phyloP scores from a whole-genome alignment of 2,888 invertebrate genomes.

The Spodoptera littoralis region DNA sequence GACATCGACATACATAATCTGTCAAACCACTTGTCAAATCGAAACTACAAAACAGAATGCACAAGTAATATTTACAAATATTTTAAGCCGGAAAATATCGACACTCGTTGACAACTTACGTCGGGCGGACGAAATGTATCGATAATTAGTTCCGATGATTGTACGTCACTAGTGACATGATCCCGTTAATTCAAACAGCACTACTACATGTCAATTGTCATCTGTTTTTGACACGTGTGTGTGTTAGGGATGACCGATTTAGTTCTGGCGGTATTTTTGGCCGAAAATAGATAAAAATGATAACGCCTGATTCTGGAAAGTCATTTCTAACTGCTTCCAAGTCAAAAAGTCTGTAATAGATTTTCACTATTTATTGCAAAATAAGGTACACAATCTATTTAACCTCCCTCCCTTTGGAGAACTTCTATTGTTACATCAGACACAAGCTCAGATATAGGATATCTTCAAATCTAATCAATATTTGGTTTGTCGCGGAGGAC shows the following conservation, averaged over 20 bases:
- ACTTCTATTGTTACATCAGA: no score
- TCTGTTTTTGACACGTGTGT: conserved; percentile 64
- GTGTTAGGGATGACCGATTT: conserved; percentile 32
- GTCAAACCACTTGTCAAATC: conserved; percentile 4
- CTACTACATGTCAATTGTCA: conserved; percentile 67
- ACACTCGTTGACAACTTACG: conserved; percentile 32
- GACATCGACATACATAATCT: conserved; percentile 7
- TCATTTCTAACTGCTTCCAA: no score
- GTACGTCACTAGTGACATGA: conserved; percentile 58
- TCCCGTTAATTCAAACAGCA: conserved; percentile 72
- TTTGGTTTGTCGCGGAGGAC: no score
- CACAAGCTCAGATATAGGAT: no score
- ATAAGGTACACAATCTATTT: no score
- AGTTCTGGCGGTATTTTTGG: conserved; percentile 2
- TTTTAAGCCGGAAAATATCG: conserved; percentile 44
- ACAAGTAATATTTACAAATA: conserved; percentile 25
- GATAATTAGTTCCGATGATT: conserved; percentile 50
- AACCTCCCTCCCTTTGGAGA: no score
- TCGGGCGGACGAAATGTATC: conserved; percentile 45
- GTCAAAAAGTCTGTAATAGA: no score
- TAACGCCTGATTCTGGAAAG: no score
- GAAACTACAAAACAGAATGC: conserved; percentile 7
- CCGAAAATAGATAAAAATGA: no score
- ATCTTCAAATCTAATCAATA: no score
- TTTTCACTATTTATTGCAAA: no score